These are phyloP conservation scores for Huso huso DNA, from an alignment of 2,797 vertebrate genomes.

Conservation along the genomic window DNA sequence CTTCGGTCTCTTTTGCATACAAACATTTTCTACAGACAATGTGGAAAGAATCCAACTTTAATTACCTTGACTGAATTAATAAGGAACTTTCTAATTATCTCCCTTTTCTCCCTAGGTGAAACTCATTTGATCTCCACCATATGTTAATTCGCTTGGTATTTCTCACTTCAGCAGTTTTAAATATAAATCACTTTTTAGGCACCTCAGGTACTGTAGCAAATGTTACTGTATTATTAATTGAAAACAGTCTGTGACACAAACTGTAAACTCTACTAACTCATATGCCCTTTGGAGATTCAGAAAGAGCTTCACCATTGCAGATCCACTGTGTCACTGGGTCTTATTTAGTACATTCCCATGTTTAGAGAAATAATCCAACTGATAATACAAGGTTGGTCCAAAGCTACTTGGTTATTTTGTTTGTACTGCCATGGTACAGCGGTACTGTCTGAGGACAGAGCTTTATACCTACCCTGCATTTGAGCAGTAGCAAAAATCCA, in stretches of 20 bases:
- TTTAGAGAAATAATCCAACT: neutral
- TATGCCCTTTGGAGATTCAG: no score
- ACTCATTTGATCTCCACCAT: slow-evolving; percentile 21
- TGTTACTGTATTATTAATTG: neutral
- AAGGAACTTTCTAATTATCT: slow-evolving; percentile 22
- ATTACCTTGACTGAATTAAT: slow-evolving; percentile 24
- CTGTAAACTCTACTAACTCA: neutral
- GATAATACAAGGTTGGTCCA: neutral
- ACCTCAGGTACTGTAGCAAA: neutral
- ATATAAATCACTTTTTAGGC: neutral
- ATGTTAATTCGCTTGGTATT: slow-evolving; percentile 16
- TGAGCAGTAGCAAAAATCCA: no score
- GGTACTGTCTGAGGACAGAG: no score
- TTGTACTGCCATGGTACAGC: no score
- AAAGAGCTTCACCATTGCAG: neutral
- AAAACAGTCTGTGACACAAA: slow-evolving; percentile 1
- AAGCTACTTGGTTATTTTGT: neutral
- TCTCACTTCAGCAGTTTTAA: slow-evolving; percentile 16
- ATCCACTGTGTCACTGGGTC: neutral
- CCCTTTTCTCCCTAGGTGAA: slow-evolving; percentile 14
- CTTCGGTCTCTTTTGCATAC: neutral
- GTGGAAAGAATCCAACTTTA: slow-evolving; percentile 22
- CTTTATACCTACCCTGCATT: no score
- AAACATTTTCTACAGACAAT: slow-evolving; percentile 15
- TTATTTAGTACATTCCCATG: neutral